Evolutionary conservation across 2,113 vertebrate species (phyloP), one percentile per base, ranked within the genome.

Genomic region (human (Homo sapiens)): DNA sequence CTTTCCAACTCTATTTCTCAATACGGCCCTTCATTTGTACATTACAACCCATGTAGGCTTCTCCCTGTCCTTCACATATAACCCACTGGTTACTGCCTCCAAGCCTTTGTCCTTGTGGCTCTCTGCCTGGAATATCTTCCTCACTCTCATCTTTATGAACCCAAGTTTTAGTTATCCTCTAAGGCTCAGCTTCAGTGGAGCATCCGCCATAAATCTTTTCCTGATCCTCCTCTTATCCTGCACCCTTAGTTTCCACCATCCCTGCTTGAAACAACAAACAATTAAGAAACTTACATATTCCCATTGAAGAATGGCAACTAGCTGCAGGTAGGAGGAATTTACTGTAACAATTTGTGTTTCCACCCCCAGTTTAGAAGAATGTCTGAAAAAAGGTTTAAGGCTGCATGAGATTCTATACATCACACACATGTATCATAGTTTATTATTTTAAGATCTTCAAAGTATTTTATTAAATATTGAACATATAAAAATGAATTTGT

Each of bases 41-140:
- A 1, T 68, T 5, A 0, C 35, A 55, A 35, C 2, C 14, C 6
- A 13, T 35, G 3, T 1, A 1, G 35, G 7, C 45, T 23, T 35
- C 25, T 38, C 38, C 2, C 9, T 6, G 7, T 9, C 40, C 32
- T 50, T 55, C 52, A n/a, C 35, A 3, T 6, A 7, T 6, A 16
- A 1, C 18, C 30, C 7, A 0, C 30, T 55, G 14, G 5, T n/a
- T 3, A 4, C 35, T 7, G 30, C 18, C 64, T 25, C 64, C 1
- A 35, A 18, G 7, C 25, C 83, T 66, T 16, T 25, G 25, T 14
- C 64, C 30, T 12, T 6, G 22, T 11, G 16, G 27, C 2, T 5
- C 5, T 80, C n/a, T 22, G 16, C 9, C 66, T 18, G 30, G 48
- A 25, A 16, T 7, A 30, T 12, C 35, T 79, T 84, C 70, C n/a